Evolutionary conservation across 1,140 invertebrate genomes (phyloP).

Genomic region (Diachasma alloeum): DNA sequence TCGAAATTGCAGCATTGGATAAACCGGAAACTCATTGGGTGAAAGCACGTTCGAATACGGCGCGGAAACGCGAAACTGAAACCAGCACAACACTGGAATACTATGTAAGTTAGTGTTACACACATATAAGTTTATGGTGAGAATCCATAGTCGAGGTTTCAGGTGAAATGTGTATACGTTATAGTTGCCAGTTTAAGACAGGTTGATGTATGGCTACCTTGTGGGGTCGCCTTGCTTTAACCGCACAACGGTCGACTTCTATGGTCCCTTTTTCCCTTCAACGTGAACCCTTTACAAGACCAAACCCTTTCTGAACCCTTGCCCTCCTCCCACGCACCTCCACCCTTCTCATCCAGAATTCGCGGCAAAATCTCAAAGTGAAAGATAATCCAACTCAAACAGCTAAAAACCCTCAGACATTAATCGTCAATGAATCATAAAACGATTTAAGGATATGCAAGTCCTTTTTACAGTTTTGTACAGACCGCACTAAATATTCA

Average conservation of each 20-base stretch:
- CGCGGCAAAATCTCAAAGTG: background rate
- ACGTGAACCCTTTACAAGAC: background rate
- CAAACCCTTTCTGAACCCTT: background rate
- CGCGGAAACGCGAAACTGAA: background rate
- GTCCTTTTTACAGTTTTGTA: too few species aligned
- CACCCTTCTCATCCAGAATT: background rate
- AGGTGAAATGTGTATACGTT: slow-evolving; percentile 3
- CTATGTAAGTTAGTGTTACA: background rate
- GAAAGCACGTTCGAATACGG: background rate
- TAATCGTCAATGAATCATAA: too few species aligned
- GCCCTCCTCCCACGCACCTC: too few species aligned
- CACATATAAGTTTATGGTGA: background rate
- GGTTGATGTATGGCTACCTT: slow-evolving; percentile 45
- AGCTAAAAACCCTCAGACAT: too few species aligned
- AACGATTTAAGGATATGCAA: too few species aligned
- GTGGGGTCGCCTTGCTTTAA: slow-evolving; percentile 42
- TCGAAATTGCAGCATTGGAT: background rate
- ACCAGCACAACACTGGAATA: background rate
- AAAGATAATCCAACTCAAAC: too few species aligned
- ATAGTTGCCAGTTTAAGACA: slow-evolving; percentile 44
- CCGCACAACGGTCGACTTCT: slow-evolving; percentile 48
- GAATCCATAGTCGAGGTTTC: slow-evolving; percentile 14
- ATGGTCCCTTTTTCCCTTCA: slow-evolving; percentile 30
- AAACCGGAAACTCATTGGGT: background rate
- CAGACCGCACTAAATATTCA: too few species aligned